Evolutionary conservation across 2,113 vertebrate species (phyloP).

Genomic region (Parus major): DNA sequence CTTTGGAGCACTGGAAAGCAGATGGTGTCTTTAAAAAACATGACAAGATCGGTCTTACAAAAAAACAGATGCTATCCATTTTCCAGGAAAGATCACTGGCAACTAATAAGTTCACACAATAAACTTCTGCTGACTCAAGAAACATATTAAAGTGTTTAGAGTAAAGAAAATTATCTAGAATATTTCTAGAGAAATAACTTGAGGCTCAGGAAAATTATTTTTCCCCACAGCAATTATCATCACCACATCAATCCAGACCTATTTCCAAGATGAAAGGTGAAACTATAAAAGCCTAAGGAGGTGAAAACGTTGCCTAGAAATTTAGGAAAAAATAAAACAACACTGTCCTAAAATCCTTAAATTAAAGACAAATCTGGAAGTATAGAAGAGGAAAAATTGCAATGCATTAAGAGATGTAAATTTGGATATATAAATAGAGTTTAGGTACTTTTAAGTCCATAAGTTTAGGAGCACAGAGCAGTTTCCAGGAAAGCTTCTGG

Average conservation of each 20-base stretch:
- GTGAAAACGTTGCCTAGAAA: not conserved
- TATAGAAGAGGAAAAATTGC: not conserved
- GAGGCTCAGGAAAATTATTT: not conserved
- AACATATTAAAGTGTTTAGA: not conserved
- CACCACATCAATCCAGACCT: not conserved
- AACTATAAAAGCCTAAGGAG: not conserved
- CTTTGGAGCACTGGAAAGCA: constrained; percentile 43
- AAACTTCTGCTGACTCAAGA: constrained; percentile 31
- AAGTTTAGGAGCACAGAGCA: not conserved
- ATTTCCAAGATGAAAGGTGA: not conserved
- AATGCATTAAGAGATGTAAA: not conserved
- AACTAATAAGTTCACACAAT: not conserved
- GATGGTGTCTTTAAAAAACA: constrained; percentile 59
- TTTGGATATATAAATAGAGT: not conserved
- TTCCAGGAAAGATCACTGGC: not conserved
- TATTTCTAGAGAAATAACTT: not conserved
- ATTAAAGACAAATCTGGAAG: constrained; percentile 5
- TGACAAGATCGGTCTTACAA: not conserved
- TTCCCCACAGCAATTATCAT: not conserved
- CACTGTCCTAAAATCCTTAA: not conserved
- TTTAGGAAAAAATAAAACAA: not conserved
- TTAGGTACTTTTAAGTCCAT: not conserved
- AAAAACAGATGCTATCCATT: not conserved
- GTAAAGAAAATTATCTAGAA: not conserved
- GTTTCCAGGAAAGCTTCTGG: not conserved